Percentiles rank a stretch among this genome's conserved stretches.
Evolutionary conservation across 2,113 vertebrate species (phyloP).

Genomic region (Poeciliopsis turrubarensis): DNA sequence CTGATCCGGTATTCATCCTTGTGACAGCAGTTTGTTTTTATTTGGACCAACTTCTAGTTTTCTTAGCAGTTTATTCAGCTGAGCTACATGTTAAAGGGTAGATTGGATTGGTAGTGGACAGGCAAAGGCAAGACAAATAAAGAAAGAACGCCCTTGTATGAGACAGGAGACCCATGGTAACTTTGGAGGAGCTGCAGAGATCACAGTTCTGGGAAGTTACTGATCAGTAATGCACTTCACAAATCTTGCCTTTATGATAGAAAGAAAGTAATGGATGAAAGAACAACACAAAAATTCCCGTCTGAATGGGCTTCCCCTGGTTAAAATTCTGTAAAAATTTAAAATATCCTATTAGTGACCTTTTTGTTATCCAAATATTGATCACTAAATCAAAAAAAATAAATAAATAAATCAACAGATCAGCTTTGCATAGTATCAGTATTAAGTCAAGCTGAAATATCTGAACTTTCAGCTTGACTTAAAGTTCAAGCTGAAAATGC

Average conservation of each 20-base stretch:
- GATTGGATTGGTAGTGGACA: constrained; percentile 22
- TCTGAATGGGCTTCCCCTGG: background rate
- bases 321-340: no score
- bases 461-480: no score
- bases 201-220: background rate
- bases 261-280: no score
- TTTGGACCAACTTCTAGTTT: background rate
- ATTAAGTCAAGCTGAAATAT: no score
- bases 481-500: no score
- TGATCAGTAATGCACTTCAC: no score
- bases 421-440: no score
- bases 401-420: no score
- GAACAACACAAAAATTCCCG: background rate
- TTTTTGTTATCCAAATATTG: no score
- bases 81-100: background rate
- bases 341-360: no score
- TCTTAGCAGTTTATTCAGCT: constrained; percentile 7
- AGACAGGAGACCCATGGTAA: background rate
- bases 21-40: background rate
- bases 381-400: no score
- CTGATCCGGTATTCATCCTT: constrained; percentile 24
- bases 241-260: no score
- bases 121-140: background rate
- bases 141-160: background rate
- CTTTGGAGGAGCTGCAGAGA: constrained; percentile 12